Evolutionary conservation across 2,888 invertebrate species (phyloP).

Genomic region (Silvanus unidentatus): DNA sequence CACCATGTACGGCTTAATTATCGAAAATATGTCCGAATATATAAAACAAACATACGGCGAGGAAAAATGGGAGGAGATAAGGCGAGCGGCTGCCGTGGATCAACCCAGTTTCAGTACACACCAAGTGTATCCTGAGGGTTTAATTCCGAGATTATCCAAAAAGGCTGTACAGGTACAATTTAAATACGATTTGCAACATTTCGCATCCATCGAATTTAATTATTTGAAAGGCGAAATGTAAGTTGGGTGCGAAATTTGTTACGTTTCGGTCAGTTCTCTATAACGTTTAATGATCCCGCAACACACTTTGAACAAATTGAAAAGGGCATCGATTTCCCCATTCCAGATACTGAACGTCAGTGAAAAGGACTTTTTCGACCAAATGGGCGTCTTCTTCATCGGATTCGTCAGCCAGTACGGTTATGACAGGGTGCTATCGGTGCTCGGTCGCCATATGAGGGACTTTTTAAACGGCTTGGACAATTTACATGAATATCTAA

Average conservation of each 20-base stretch:
- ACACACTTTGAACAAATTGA: no score
- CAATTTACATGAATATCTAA: conserved; percentile 94
- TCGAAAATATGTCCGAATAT: conserved; percentile 91
- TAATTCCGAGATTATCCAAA: conserved; percentile 77
- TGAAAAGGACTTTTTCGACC: conserved; percentile 86
- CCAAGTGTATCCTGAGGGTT: conserved; percentile 87
- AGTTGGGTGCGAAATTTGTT: no score
- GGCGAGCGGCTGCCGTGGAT: conserved; percentile 79
- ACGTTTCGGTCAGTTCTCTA: no score
- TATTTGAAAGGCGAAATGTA: no score
- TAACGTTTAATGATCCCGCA: no score
- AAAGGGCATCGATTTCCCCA: no score
- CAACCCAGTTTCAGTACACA: conserved; percentile 84
- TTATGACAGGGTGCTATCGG: conserved; percentile 85
- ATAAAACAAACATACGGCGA: conserved; percentile 92
- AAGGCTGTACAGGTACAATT: conserved; percentile 72
- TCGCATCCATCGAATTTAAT: no score
- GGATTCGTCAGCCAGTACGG: conserved; percentile 91
- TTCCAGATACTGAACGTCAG: conserved; percentile 77
- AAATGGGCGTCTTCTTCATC: conserved; percentile 91
- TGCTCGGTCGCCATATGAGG: conserved; percentile 87
- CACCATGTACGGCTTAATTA: conserved; percentile 90
- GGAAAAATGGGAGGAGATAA: conserved; percentile 87
- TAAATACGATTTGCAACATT: neutral
- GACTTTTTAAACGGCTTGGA: conserved; percentile 95